These are phyloP conservation scores for Cyprinodon tularosa DNA, from an alignment of 2,113 vertebrate species.

Conservation along the genomic window DNA sequence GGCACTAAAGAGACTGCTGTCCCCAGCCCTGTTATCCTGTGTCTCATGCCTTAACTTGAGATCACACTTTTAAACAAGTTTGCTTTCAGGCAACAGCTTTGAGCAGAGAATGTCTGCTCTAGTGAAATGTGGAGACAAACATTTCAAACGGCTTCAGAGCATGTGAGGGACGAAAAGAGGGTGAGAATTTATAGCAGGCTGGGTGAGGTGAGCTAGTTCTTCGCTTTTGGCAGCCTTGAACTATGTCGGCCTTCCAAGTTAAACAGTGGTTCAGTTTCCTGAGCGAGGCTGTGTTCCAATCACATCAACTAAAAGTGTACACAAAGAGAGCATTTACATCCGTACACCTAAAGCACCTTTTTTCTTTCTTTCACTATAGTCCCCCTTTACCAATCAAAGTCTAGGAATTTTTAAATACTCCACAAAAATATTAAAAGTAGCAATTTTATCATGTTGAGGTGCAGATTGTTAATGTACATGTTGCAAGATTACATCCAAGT, in stretches of 20 bases:
- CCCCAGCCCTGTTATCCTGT: conserved; percentile 28
- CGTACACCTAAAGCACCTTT: conserved; percentile 35
- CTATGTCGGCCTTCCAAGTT: conserved; percentile 65
- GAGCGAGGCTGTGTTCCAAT: conserved; percentile 55
- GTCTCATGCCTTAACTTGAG: conserved; percentile 40
- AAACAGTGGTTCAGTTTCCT: conserved; percentile 68
- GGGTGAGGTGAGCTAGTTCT: conserved; percentile 51
- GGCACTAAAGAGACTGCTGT: conserved; percentile 18
- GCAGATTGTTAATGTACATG: background rate
- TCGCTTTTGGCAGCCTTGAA: conserved; percentile 38
- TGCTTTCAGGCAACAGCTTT: conserved; percentile 46
- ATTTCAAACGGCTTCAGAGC: conserved; percentile 27
- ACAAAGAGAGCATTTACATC: conserved; percentile 60
- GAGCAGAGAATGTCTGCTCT: conserved; percentile 40
- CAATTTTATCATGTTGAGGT: background rate
- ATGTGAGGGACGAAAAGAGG: conserved; percentile 30
- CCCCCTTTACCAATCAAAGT: conserved; percentile 3
- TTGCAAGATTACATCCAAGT: conserved; percentile 1
- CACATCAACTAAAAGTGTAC: conserved; percentile 48
- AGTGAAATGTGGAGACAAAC: conserved; percentile 55
- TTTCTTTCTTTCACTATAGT: background rate
- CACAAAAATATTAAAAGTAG: background rate
- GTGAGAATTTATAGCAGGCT: conserved; percentile 67
- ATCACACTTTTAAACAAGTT: conserved; percentile 46
- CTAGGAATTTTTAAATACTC: conserved; percentile 8